Percentiles rank a stretch among this genome's conserved stretches.
phyloP scores from a whole-genome alignment of 2,797 vertebrate genomes.

The Lateolabrax maculatus region DNA sequence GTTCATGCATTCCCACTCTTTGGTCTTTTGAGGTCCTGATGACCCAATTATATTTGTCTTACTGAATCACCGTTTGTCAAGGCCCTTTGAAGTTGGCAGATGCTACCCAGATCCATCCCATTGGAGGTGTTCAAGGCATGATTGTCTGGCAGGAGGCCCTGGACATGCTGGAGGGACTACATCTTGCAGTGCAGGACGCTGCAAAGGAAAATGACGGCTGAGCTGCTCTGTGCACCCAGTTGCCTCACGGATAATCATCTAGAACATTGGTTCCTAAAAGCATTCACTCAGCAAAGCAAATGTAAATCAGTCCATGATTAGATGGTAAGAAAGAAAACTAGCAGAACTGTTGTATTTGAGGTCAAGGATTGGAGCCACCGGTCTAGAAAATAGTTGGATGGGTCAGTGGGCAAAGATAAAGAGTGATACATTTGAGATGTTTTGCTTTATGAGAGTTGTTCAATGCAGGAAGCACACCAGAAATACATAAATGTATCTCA shows the following conservation, averaged over 20 bases:
- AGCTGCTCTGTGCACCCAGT: background rate
- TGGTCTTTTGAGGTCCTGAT: background rate
- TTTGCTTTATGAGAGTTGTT: constrained; percentile 16
- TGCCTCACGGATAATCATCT: constrained; percentile 6
- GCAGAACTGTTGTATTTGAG: constrained; percentile 5
- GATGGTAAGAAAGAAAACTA: background rate
- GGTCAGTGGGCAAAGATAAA: background rate
- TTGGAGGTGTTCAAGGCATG: constrained; percentile 1
- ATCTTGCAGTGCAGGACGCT: constrained; percentile 2
- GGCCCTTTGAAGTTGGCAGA: background rate
- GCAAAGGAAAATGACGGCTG: constrained; percentile 3
- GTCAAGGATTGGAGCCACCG: background rate
- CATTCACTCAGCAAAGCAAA: constrained; percentile 2
- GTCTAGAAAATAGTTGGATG: constrained; percentile 10
- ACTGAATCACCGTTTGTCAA: constrained; percentile 1
- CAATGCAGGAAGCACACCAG: background rate
- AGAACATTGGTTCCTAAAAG: constrained; percentile 3
- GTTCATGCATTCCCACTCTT: background rate
- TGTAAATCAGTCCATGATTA: constrained; percentile 5
- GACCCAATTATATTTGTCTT: background rate
- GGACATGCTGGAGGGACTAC: background rate
- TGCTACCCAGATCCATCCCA: background rate
- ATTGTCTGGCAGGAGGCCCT: constrained; percentile 6
- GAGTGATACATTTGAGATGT: background rate
- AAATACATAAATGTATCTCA: too few species aligned